phyloP scores from a whole-genome alignment of 1,140 invertebrate genomes.

The Platorchestia sp. region DNA sequence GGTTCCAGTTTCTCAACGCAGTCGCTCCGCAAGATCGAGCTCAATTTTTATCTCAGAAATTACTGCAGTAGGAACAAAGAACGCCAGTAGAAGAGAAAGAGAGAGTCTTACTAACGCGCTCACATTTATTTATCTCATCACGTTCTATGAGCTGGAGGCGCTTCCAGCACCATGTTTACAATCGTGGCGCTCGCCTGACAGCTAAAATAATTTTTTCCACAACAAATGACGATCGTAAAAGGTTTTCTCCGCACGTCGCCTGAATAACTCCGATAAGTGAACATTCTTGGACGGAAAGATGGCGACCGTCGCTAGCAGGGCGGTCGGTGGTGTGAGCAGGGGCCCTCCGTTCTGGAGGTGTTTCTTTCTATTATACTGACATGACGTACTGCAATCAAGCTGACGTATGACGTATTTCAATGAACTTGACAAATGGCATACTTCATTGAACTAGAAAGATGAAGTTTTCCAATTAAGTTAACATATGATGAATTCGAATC shows the following conservation, averaged over 20 bases:
- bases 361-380: too few species aligned
- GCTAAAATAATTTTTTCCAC: not conserved
- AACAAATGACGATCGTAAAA: not conserved
- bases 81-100: not conserved
- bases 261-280: not conserved
- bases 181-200: not conserved
- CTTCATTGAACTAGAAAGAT: too few species aligned
- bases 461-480: too few species aligned
- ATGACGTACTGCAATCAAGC: too few species aligned
- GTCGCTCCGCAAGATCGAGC: not conserved
- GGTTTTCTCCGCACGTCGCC: not conserved
- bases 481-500: too few species aligned
- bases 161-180: not conserved
- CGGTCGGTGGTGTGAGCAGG: not conserved
- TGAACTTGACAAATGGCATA: too few species aligned
- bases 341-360: too few species aligned
- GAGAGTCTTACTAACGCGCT: not conserved
- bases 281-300: not conserved
- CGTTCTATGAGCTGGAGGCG: not conserved
- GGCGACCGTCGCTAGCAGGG: not conserved
- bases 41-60: not conserved
- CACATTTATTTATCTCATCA: not conserved
- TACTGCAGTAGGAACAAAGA: not conserved
- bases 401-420: too few species aligned
- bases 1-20: not conserved